Conservation (phyloP, 2,888 invertebrate species). For the Aspidapion aeneum region DNA sequence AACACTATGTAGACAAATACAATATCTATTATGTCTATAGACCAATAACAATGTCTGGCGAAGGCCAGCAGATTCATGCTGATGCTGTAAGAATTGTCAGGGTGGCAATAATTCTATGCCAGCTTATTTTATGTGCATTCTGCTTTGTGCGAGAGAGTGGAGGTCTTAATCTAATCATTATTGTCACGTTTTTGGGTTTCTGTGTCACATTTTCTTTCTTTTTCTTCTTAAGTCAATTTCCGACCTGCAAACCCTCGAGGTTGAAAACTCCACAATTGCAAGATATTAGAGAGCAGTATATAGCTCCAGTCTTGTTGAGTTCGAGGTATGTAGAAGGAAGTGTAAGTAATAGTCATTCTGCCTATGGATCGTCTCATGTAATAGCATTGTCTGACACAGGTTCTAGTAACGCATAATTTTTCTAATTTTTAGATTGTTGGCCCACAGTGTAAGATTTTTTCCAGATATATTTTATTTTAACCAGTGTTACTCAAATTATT, state of each 20-base stretch:
- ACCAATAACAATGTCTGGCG: constrained; percentile 80
- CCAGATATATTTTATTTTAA: too few species aligned
- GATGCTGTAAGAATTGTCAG: constrained; percentile 85
- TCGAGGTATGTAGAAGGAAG: constrained; percentile 46
- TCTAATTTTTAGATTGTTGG: too few species aligned
- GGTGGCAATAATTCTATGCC: constrained; percentile 72
- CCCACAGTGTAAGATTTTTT: too few species aligned
- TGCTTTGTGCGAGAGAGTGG: constrained; percentile 68
- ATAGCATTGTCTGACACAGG: constrained; percentile 26
- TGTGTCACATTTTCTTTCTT: constrained; percentile 63
- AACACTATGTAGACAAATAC: constrained; percentile 92
- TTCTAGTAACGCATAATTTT: constrained; percentile 38
- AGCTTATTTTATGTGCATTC: constrained; percentile 75
- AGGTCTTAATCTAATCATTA: constrained; percentile 56
- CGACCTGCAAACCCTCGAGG: constrained; percentile 60
- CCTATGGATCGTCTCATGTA: constrained; percentile 39
- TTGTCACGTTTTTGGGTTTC: constrained; percentile 44
- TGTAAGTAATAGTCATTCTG: constrained; percentile 36
- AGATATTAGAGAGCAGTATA: constrained; percentile 53
- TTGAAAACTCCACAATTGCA: constrained; percentile 51
- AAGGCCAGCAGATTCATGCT: constrained; percentile 76
- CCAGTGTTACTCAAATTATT: too few species aligned
- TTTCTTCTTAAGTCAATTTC: constrained; percentile 66
- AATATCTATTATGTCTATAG: constrained; percentile 95
- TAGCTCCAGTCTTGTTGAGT: constrained; percentile 56